A percentile compares a stretch with the other conserved stretches of the same genome.
Conservation (phyloP, 2,113 vertebrate species). For the Tylochromis polylepis region DNA sequence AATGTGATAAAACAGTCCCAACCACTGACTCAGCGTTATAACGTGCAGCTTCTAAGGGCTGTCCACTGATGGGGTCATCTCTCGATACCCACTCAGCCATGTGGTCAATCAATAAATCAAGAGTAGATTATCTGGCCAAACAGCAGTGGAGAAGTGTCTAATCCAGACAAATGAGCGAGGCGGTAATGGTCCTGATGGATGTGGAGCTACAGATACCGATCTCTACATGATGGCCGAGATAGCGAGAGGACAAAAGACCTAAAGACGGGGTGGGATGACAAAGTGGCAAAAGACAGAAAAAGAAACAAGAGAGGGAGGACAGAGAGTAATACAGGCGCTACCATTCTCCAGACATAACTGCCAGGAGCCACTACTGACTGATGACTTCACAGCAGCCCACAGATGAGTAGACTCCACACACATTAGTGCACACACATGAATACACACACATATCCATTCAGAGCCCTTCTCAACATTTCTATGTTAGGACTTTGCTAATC, state of each 20-base stretch:
- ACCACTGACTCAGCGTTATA: not conserved
- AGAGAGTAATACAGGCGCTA: not conserved
- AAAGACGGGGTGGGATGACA: not conserved
- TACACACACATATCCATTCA: not conserved
- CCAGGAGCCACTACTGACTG: not conserved
- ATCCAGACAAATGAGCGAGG: slow-evolving; percentile 24
- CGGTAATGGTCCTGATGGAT: slow-evolving; percentile 26
- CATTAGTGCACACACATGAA: not conserved
- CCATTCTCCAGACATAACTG: not conserved
- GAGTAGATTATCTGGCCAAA: not conserved
- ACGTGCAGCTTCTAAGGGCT: not conserved
- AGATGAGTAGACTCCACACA: not conserved
- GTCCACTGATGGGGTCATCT: not conserved
- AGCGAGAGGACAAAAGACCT: not conserved
- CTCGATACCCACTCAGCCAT: not conserved
- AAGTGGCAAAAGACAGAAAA: not conserved
- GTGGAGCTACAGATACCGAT: slow-evolving; percentile 15
- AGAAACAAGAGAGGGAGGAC: not conserved
- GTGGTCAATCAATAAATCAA: slow-evolving; percentile 9
- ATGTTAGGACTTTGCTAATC: not conserved
- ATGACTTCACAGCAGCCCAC: slow-evolving; percentile 2
- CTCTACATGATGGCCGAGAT: not conserved
- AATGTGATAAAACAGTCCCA: not conserved
- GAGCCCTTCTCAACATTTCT: not conserved
- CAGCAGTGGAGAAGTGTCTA: not conserved